Evolutionary conservation across 2,113 vertebrate species (phyloP).

Genomic region (Xenus cinereus): DNA sequence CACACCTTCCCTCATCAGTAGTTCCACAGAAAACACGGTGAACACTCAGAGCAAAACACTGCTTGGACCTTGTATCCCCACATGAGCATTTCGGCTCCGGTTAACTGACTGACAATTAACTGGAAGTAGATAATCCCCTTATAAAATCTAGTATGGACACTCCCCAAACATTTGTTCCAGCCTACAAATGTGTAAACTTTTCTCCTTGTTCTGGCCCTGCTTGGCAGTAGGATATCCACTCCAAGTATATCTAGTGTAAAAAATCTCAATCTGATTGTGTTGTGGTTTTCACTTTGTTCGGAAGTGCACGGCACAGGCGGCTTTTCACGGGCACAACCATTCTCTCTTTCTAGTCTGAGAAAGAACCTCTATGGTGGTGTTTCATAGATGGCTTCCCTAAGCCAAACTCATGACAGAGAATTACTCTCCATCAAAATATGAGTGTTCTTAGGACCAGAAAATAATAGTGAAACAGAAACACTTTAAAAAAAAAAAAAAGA

Average conservation of each 20-base stretch:
- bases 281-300: not conserved
- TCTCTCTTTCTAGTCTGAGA: not conserved
- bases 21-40: not conserved
- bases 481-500: constrained; percentile 19
- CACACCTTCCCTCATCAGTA: not conserved
- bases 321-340: not conserved
- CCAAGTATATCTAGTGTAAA: fast-evolving
- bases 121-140: not conserved
- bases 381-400: not conserved
- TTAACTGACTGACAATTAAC: not conserved
- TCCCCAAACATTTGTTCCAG: not conserved
- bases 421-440: not conserved
- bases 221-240: not conserved
- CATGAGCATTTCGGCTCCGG: not conserved
- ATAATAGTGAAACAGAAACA: not conserved
- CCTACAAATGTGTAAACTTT: not conserved
- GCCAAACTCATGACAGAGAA: not conserved
- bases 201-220: not conserved
- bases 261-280: not conserved
- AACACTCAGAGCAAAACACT: not conserved
- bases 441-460: not conserved
- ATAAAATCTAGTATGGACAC: not conserved
- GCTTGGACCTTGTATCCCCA: not conserved
- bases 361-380: not conserved
- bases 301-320: not conserved